Base-by-base conservation (phyloP, 2,797 vertebrate genomes). In the Sphenodon punctatus region DNA sequence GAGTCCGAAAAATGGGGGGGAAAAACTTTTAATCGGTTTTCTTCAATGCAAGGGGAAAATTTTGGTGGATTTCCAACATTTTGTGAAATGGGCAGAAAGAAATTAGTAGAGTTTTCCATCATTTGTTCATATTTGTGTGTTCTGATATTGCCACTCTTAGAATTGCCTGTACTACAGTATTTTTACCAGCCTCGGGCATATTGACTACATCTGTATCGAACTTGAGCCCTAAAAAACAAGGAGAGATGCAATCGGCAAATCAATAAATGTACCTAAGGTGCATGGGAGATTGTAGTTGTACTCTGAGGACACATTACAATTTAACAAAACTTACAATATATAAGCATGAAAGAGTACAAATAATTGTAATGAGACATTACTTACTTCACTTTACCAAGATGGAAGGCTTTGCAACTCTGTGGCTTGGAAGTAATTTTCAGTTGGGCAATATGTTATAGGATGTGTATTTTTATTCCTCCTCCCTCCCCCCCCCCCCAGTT, bases 1-100 rank as follows among this genome's bases (percentile, higher is more conserved):
- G 95, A 93, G 96, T 97, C 95, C 95, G 96, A 96, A 95, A 97
- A 94, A 95, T 93, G 93, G 96, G 95, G 95, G 93, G 94, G 96
- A 96, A 96, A 95, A 95, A 95, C 95, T 95, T 95, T 95, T 90
- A 96, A 95, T 96, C 95, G 91, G 93, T 94, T 96, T 94, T 94
- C 94, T 95, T 95, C 93, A 94, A 94, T 95, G 95, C 94, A 94
- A 96, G 96, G 97, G 95, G 94, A 92, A 95, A 95, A 94, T 94
- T 96, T 94, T 95, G 96, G 94, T 95, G 96, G 95, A 97, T 96
- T 96, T 94, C 93, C 95, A 96, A 88, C 94, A 93, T 95, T 97
- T 94, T 96, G 94, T 95, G 95, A 95, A 95, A 95, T 93, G 95
- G 95, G 96, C 95, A 95, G 95, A 95, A 95, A 95, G 89, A 96